Conservation (phyloP, 2,113 vertebrate species). For the Taurulus bubalis region DNA sequence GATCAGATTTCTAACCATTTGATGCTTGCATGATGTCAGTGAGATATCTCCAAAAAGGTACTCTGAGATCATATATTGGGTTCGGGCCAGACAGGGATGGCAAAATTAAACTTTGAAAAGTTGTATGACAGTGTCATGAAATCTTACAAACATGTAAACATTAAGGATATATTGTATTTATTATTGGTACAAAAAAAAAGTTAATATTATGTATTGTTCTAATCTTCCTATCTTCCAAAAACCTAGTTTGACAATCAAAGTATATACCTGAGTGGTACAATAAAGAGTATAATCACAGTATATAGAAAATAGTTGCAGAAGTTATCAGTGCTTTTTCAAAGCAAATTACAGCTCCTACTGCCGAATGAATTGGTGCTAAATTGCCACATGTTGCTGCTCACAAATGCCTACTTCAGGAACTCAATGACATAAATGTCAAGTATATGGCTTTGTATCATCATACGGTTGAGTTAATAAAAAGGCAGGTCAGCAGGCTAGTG, state of each 20-base stretch:
- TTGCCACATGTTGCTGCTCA: background rate
- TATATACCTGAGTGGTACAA: background rate
- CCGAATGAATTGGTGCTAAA: background rate
- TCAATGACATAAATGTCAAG: background rate
- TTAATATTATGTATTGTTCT: background rate
- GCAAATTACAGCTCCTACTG: background rate
- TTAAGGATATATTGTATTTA: background rate
- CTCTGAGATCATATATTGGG: slow-evolving; percentile 60
- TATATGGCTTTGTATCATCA: background rate
- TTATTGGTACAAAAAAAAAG: background rate
- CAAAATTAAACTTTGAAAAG: background rate
- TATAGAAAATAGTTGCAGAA: background rate
- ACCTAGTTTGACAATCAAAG: background rate
- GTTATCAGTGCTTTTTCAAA: background rate
- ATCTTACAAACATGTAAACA: background rate
- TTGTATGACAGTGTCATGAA: background rate
- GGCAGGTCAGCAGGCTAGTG: background rate
- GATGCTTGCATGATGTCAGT: slow-evolving; percentile 62
- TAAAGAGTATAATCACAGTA: background rate
- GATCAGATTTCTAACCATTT: slow-evolving; percentile 62
- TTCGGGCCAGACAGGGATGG: slow-evolving; percentile 15
- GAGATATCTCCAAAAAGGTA: slow-evolving; percentile 35
- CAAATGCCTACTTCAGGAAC: background rate
- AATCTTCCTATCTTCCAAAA: background rate
- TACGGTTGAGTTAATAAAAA: background rate